These are phyloP conservation scores for Salvelinus namaycush DNA, from an alignment of 2,113 vertebrate genomes.

Conservation along the genomic window DNA sequence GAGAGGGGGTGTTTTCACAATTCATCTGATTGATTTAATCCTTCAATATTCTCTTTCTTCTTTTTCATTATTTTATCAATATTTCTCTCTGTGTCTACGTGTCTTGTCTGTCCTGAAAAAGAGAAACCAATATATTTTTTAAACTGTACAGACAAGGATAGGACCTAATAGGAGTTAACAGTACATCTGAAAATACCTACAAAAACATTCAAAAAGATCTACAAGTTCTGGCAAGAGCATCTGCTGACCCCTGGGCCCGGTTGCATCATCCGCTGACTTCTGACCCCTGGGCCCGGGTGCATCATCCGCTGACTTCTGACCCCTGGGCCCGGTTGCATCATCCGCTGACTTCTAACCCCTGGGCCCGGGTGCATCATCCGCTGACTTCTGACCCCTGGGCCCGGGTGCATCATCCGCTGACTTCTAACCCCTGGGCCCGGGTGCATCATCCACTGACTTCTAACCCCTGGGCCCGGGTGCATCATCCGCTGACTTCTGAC, in stretches of 20 bases:
- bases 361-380: too few relatives aligned
- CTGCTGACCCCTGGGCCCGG: too few relatives aligned
- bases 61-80: neutral
- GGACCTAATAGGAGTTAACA: slow-evolving; percentile 53
- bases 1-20: slow-evolving; percentile 9
- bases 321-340: too few relatives aligned
- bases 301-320: neutral
- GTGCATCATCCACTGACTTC: too few relatives aligned
- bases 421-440: too few relatives aligned
- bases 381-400: too few relatives aligned
- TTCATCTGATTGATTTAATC: slow-evolving; percentile 13
- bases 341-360: too few relatives aligned
- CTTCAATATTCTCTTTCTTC: neutral
- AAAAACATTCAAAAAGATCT: slow-evolving; percentile 27
- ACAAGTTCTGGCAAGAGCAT: slow-evolving; percentile 19
- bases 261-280: neutral
- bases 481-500: too few relatives aligned
- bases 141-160: slow-evolving; percentile 55
- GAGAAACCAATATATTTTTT: slow-evolving; percentile 37
- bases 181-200: slow-evolving; percentile 52
- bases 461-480: too few relatives aligned
- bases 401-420: too few relatives aligned
- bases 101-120: slow-evolving; percentile 66
- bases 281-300: neutral
- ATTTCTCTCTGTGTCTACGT: slow-evolving; percentile 48